Percentiles rank a stretch among this genome's conserved stretches.
Evolutionary conservation across 2,113 vertebrate species (phyloP).

Genomic region (Spermophilus dauricus): DNA sequence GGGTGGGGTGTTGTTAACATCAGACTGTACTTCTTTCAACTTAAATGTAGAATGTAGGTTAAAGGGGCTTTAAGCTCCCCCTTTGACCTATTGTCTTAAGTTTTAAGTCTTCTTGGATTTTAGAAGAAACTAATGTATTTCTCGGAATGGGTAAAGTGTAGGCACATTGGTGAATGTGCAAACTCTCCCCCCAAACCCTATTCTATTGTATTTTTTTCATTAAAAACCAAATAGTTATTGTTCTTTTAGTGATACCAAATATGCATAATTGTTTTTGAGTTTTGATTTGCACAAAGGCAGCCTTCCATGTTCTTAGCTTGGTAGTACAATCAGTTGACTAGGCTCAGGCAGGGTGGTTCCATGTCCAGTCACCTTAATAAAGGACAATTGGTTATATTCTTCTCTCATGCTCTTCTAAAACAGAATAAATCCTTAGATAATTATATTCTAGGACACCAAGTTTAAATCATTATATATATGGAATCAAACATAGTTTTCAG

Average conservation of each 20-base stretch:
- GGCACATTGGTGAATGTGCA: conserved; percentile 36
- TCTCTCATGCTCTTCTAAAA: conserved; percentile 15
- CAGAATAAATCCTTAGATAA: conserved; percentile 40
- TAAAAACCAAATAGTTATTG: not conserved
- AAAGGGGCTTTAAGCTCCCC: conserved; percentile 74
- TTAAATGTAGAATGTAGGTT: conserved; percentile 72
- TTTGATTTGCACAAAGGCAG: conserved; percentile 49
- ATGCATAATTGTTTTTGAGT: not conserved
- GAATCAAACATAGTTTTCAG: conserved; percentile 62
- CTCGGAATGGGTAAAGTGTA: conserved; percentile 8
- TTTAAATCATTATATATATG: not conserved
- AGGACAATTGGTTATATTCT: not conserved
- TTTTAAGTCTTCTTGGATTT: conserved; percentile 70
- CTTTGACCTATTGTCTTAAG: conserved; percentile 75
- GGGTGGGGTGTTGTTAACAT: conserved; percentile 39
- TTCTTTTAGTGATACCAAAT: not conserved
- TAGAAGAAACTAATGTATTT: conserved; percentile 56
- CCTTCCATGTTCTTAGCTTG: not conserved
- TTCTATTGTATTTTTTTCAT: conserved; percentile 56
- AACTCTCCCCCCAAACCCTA: not conserved
- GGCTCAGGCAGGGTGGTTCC: not conserved
- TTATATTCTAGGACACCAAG: conserved; percentile 66
- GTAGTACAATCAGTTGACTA: not conserved
- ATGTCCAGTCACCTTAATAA: not conserved
- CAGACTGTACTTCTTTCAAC: conserved; percentile 75